Base-by-base conservation (phyloP, 2,797 vertebrate species). In the Mormyrus hasselquistii region DNA sequence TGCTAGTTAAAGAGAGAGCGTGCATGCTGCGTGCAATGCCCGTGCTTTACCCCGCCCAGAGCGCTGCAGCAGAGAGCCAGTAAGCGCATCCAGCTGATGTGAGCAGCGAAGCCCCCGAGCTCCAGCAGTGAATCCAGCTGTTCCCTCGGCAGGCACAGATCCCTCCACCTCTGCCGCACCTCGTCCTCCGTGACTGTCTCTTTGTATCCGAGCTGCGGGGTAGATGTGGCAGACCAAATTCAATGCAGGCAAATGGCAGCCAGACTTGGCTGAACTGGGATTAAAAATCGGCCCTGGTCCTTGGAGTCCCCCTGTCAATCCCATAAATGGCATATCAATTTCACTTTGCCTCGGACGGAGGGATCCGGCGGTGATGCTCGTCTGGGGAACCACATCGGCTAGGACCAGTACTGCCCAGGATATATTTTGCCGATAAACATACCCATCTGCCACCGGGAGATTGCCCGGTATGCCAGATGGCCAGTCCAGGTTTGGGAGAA, bases 51-150 rank as follows among this genome's bases (percentile, higher is more conserved):
- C 96, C 93, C 94, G 85, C 97, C 96, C 0, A 99, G 94, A 69
- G 94, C 1, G 2, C 96, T 98, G 92, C 98, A 99, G 69, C 96
- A 96, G 87, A 98, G 95, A 0, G 97, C 96, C 50, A 99, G 95
- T 91, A 99, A 95, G 44, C 97, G 96, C 92, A 97, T 95, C 97
- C 97, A 99, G 73, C 95, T 91, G 0, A 98, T 89, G 38, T 94
- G 89, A 25, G 93, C 86, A 0, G 25, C 88, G 0, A 97, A 97
- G 88, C 91, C 82, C 0, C 96, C 97, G 91, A 99, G 8, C 0
- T 92, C 89, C 88, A 98, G 90, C 90, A 99, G 88, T 4, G 88
- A 92, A 84, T 94, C 89, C 87, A 99, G 93, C 88, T 97, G 96
- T 52, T 96, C 94, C 4, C 91, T 3, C 0, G 97, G 96, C 90